Evolutionary conservation across 37 sponge, comb jelly and placozoan species (phyloP).

Genomic region (Petrosia ficiformis): DNA sequence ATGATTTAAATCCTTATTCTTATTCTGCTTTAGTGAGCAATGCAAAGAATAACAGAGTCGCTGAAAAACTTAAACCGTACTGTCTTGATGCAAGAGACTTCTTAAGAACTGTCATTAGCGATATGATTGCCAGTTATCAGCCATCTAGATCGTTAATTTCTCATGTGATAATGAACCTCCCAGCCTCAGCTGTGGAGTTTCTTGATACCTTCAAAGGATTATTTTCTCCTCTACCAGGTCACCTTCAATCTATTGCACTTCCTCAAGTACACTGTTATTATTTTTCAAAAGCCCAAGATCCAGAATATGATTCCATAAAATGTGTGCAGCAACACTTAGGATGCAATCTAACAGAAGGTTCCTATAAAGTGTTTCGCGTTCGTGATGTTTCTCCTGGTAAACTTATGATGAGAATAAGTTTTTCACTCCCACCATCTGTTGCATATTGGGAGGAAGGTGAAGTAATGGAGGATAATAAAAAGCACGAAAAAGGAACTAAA

Average conservation of each 20-base stretch:
- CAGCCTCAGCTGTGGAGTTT: slow-evolving; percentile 48
- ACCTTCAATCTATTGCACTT: slow-evolving; percentile 2
- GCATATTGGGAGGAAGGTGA: slow-evolving; percentile 6
- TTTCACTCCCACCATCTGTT: slow-evolving; percentile 60
- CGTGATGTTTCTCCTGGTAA: slow-evolving; percentile 82
- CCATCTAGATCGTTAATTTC: not conserved
- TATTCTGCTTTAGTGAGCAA: slow-evolving; percentile 70
- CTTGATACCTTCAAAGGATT: slow-evolving; percentile 84
- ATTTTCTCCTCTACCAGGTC: slow-evolving; percentile 8
- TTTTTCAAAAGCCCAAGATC: slow-evolving; percentile 39
- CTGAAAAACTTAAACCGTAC: slow-evolving; percentile 32
- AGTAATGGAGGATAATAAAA: no score
- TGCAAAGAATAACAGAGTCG: slow-evolving; percentile 66
- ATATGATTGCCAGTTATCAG: slow-evolving; percentile 34
- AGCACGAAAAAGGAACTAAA: no score
- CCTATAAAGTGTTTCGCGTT: slow-evolving; percentile 35
- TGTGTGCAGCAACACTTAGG: slow-evolving; percentile 41
- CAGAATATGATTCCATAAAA: slow-evolving; percentile 38
- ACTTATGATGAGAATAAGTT: slow-evolving; percentile 73
- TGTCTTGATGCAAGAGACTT: slow-evolving; percentile 93
- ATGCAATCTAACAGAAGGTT: slow-evolving; percentile 9
- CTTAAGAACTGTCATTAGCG: slow-evolving; percentile 59
- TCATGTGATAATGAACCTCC: not conserved
- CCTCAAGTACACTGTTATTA: slow-evolving; percentile 86
- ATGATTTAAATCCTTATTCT: slow-evolving; percentile 92